Evolutionary conservation across 2,113 vertebrate species (phyloP).

Genomic region (Cryptomyrus ogoouensis): DNA sequence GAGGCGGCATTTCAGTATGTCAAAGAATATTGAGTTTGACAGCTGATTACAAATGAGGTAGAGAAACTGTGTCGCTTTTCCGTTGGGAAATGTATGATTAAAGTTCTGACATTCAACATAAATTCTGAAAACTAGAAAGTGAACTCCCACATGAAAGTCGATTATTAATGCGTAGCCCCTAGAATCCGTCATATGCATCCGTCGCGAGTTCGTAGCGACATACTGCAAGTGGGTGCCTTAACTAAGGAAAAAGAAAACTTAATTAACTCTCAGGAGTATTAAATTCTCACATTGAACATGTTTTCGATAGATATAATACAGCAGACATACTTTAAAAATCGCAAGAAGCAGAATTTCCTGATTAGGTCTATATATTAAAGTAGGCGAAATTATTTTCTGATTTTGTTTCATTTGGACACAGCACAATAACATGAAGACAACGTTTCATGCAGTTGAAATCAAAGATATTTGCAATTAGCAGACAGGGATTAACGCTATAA

Average conservation of each 20-base stretch:
- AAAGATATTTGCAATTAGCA: background rate
- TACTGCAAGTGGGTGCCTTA: background rate
- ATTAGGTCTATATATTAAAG: background rate
- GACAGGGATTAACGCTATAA: background rate
- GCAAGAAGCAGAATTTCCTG: background rate
- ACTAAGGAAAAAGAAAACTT: background rate
- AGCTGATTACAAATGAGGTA: background rate
- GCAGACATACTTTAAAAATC: background rate
- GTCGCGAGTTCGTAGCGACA: background rate
- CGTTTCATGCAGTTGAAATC: background rate
- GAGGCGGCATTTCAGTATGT: background rate
- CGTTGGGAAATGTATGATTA: background rate
- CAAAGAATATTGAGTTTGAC: background rate
- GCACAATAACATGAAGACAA: background rate
- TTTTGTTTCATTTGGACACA: background rate
- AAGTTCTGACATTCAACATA: background rate
- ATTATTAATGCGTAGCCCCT: background rate
- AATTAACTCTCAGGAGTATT: background rate
- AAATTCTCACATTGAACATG: background rate
- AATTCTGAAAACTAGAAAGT: background rate
- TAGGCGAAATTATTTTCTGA: background rate
- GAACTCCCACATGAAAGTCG: background rate
- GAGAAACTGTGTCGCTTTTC: background rate
- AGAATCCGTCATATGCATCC: background rate
- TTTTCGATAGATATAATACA: background rate